Evolutionary conservation across 1,140 invertebrate genomes (phyloP), one percentile per base, ranked within the genome.

Genomic region (Agrilus planipennis): DNA sequence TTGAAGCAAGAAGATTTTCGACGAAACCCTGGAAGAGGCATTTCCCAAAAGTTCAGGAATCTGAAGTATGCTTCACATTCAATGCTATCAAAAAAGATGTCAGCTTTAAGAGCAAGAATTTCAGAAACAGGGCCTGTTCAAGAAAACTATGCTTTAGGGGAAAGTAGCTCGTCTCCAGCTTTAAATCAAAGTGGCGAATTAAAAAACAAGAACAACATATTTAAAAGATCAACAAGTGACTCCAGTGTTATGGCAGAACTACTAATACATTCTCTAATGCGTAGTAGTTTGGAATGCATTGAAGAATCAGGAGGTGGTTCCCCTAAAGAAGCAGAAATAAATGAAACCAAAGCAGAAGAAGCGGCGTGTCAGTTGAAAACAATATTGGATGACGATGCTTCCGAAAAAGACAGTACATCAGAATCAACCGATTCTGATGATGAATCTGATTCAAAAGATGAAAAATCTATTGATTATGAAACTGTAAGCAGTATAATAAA

Each of bases 241-340:
- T 69, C 73, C 2, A 71, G 70, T 40, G 61, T 65, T 2, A 77
- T 79, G 67, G 75, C 73, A 2, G 72, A 76, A 7, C 64, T 77
- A 38, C 56, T 81, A 15, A 77, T 77, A 2, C 63, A 72, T 43
- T 77, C 76, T 4, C 67, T 80, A 1, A 68, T 75, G 42, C 74
- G 76, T 31, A 71, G 68, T n/a, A 75, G 67, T 44, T 32, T 46
- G 30, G 34, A 45, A 27, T 52, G 51, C 38, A 55, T 57, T 38
- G 35, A 50, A 21, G 53, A 57, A 45, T n/a, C 15, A 5, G 9
- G 15, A 5, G 32, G 20, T n/a, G 20, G 14, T 20, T 16, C n/a
- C 5, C n/a, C 22, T 25, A 25, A 25, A 7, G 22, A 25, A 25
- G 5, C 22, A 7, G 5, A 7, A 7, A 25, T 25, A 25, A 25